Percentiles rank a stretch among this genome's conserved stretches.
Conservation (phyloP, 2,113 vertebrate species). For the Alethe castanea region DNA sequence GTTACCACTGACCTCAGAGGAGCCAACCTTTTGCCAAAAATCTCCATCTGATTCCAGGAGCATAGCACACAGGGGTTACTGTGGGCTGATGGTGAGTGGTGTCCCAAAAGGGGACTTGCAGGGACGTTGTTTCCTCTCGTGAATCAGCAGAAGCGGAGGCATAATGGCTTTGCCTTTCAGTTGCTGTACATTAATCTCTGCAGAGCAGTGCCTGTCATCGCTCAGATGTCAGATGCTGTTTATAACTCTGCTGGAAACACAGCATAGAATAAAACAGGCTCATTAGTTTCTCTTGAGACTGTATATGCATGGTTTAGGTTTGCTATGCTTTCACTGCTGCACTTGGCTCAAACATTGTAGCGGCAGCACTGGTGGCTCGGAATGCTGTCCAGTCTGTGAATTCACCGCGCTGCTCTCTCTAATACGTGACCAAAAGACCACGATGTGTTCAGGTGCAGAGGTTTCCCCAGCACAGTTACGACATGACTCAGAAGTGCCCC, state of each 20-base stretch:
- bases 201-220: not conserved
- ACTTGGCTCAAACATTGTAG: not conserved
- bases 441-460: not conserved
- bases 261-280: not conserved
- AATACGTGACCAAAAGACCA: not conserved
- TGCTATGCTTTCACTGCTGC: not conserved
- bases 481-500: not conserved
- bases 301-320: not conserved
- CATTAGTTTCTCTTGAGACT: constrained; percentile 27
- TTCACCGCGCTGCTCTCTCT: not conserved
- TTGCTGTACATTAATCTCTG: constrained; percentile 14
- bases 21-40: not conserved
- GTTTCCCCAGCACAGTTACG: not conserved
- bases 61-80: not conserved
- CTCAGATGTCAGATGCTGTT: constrained; percentile 56
- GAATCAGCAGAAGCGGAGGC: not conserved
- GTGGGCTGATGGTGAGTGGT: not conserved
- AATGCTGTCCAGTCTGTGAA: not conserved
- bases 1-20: not conserved
- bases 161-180: constrained; percentile 25
- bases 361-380: not conserved
- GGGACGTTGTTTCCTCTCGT: not conserved
- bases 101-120: not conserved
- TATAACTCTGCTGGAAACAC: constrained; percentile 26
- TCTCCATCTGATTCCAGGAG: not conserved